These are phyloP conservation scores for Arrhopalites spinosus DNA, from an alignment of 2,888 invertebrate genomes.

Conservation along the genomic window DNA sequence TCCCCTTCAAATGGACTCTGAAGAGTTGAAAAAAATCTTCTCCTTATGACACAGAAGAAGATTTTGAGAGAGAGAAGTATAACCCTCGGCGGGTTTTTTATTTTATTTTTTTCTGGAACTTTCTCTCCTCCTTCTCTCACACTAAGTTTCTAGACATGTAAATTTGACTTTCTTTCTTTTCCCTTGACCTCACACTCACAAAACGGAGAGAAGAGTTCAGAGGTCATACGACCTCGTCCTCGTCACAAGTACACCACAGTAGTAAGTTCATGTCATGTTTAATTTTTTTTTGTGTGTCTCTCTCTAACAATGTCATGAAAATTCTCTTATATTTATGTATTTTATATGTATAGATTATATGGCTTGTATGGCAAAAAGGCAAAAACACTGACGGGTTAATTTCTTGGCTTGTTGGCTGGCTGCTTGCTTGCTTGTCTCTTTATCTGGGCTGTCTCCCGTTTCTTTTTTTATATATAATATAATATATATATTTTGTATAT, in stretches of 20 bases:
- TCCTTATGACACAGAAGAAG: too few species aligned
- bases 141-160: neutral
- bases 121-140: neutral
- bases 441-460: conserved; percentile 34
- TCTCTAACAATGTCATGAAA: neutral
- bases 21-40: neutral
- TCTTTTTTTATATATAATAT: neutral
- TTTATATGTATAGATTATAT: neutral
- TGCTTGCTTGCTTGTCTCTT: conserved; percentile 37
- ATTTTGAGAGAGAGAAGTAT: too few species aligned
- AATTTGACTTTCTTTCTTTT: neutral
- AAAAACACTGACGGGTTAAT: conserved; percentile 38
- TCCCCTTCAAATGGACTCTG: neutral
- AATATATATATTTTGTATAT: neutral
- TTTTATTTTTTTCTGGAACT: neutral
- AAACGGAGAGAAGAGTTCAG: neutral
- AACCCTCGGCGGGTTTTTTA: too few species aligned
- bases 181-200: neutral
- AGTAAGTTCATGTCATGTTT: neutral
- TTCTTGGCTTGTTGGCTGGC: conserved; percentile 38
- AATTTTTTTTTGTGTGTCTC: neutral
- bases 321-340: neutral
- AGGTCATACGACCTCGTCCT: neutral
- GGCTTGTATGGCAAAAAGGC: conserved; percentile 23
- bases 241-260: too few species aligned